Percentiles rank a stretch among this genome's conserved stretches.
These are phyloP conservation scores for Eudasyphora cyanicolor DNA, from an alignment of 2,888 invertebrate species.

Conservation along the genomic window DNA sequence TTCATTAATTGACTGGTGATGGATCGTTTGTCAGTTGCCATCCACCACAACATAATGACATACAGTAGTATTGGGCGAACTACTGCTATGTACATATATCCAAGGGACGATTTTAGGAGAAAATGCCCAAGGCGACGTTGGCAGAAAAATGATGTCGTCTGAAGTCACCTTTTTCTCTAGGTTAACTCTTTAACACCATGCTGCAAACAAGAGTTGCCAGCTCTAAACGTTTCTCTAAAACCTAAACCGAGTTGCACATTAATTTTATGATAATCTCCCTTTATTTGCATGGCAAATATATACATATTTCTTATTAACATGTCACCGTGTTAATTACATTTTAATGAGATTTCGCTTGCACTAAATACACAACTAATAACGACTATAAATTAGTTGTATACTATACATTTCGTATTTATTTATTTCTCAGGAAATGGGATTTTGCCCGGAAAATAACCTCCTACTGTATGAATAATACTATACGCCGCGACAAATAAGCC, in stretches of 20 bases:
- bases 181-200: too few species aligned
- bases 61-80: too few species aligned
- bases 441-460: not conserved
- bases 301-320: conserved; percentile 16
- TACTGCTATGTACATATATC: too few species aligned
- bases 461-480: too few species aligned
- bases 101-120: too few species aligned
- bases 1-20: too few species aligned
- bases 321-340: conserved; percentile 21
- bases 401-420: conserved; percentile 23
- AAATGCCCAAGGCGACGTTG: too few species aligned
- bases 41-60: too few species aligned
- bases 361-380: conserved; percentile 4
- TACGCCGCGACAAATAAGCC: not conserved
- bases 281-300: not conserved
- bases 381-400: conserved; percentile 26
- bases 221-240: not conserved
- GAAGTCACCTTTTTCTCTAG: too few species aligned
- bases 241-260: too few species aligned
- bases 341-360: conserved; percentile 19
- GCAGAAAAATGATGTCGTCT: too few species aligned
- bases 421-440: conserved; percentile 40
- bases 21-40: too few species aligned
- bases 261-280: not conserved
- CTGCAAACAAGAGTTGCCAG: not conserved